Base-by-base conservation (phyloP, 2,888 invertebrate genomes). In the Acanthosepion lycidas region DNA sequence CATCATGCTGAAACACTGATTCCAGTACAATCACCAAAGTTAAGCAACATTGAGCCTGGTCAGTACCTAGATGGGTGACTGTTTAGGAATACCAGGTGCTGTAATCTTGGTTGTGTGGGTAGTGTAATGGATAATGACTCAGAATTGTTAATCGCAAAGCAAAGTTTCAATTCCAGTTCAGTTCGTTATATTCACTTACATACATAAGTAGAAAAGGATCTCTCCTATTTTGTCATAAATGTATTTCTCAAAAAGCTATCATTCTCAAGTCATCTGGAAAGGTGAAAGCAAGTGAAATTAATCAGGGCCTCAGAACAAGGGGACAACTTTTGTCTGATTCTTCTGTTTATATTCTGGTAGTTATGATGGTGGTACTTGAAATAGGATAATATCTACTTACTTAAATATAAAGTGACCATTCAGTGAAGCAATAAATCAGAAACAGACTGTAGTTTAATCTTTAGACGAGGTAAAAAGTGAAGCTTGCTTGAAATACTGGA, bases 341-440 rank as follows among this genome's bases (percentile, higher is more conserved):
- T 78, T 6, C 78, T n/a, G 78, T 78, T 78, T 2, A 78, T n/a
- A 78, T 78, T 15, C 78, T n/a, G 0, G n/a, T n/a, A 78, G 78
- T 59, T 59, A 59, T 59, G 23, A 26, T 59, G 59, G 59, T 9
- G 78, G n/a, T n/a, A 8, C n/a, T n/a, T 9, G 78, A 8, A 78
- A 78, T 28, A 12, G 78, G 78, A 78, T 78, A n/a, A 78, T 78
- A n/a, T 78, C 78, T 78, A 78, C 78, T 78, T 78, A 64, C 64
- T 64, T 64, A 28, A 78, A 78, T 78, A 78, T 78, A 78, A 78
- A 78, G 78, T 78, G 78, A 78, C 78, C 78, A 78, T 78, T 78
- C 78, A 78, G 78, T 78, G 78, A 78, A 78, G 78, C 78, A 78
- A 78, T 78, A 78, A 78, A 78, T 78, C 28, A 78, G 78, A 78